These are phyloP conservation scores for Atta cephalotes DNA, from an alignment of 1,140 invertebrate genomes.

Conservation along the genomic window DNA sequence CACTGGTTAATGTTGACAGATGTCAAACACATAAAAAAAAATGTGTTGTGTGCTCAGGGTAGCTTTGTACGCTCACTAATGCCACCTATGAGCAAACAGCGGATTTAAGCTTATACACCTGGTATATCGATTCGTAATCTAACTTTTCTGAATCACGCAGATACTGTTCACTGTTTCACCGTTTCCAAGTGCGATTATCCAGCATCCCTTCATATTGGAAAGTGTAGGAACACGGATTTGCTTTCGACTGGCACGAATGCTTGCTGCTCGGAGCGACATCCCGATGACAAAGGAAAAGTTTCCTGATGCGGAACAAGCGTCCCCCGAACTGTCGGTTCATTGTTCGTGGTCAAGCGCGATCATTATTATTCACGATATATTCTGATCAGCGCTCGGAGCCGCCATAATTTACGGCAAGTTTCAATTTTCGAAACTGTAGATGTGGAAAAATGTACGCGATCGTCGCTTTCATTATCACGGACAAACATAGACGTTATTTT, in stretches of 20 bases:
- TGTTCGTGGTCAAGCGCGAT: slow-evolving; percentile 29
- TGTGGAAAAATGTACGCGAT: slow-evolving; percentile 18
- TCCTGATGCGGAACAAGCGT: slow-evolving; percentile 47
- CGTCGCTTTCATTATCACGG: slow-evolving; percentile 43
- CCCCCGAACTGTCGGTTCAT: slow-evolving; percentile 29
- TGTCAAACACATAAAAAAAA: no score
- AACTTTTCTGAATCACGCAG: slow-evolving; percentile 45
- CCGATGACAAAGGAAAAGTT: slow-evolving; percentile 62
- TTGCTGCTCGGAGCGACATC: slow-evolving; percentile 44
- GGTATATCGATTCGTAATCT: slow-evolving; percentile 31
- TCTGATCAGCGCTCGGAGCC: slow-evolving; percentile 4
- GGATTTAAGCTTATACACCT: no score
- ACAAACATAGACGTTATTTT: slow-evolving; percentile 38
- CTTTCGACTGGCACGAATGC: slow-evolving; percentile 51
- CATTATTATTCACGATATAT: slow-evolving; percentile 44
- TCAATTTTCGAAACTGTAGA: slow-evolving; percentile 19
- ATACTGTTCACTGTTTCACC: slow-evolving; percentile 46
- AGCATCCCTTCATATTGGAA: slow-evolving; percentile 54
- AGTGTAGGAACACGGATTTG: slow-evolving; percentile 62
- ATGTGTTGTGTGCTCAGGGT: no score
- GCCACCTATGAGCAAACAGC: no score
- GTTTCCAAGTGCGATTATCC: slow-evolving; percentile 32
- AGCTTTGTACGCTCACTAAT: no score
- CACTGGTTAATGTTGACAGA: no score
- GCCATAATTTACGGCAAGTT: slow-evolving; percentile 25